phyloP scores from a whole-genome alignment of 2,797 vertebrate species.

The Capromys pilorides region DNA sequence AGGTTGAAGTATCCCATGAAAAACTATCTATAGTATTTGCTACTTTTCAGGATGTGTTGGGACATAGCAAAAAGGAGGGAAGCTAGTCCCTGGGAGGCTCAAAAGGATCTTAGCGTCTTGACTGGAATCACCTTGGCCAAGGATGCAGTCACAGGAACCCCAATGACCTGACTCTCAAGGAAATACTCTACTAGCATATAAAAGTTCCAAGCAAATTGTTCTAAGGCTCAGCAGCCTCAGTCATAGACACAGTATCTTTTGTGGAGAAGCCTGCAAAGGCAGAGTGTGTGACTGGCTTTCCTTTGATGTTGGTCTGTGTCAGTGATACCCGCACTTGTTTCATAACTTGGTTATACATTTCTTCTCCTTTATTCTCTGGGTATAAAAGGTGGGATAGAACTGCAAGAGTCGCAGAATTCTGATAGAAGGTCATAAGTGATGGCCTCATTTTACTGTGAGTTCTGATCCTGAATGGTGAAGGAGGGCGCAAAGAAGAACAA shows the following conservation, averaged over 20 bases:
- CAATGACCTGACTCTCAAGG: not conserved
- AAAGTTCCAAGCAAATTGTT: not conserved
- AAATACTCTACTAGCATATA: not conserved
- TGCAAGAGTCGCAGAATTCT: not conserved
- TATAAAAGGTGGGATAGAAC: not conserved
- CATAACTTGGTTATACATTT: not conserved
- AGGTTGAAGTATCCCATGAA: not conserved
- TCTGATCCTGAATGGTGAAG: not conserved
- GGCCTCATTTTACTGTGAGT: not conserved
- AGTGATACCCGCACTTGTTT: not conserved
- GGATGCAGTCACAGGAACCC: not conserved
- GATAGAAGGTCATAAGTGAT: not conserved
- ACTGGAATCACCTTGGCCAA: not conserved
- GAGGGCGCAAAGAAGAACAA: not conserved
- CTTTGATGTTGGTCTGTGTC: not conserved
- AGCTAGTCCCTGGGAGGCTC: not conserved
- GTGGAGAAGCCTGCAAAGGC: rapidly evolving
- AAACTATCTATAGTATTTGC: not conserved
- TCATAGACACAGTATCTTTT: not conserved
- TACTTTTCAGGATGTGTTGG: not conserved
- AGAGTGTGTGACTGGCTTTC: not conserved
- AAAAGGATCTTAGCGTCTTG: not conserved
- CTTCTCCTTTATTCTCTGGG: not conserved
- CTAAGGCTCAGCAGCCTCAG: not conserved
- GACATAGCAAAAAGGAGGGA: not conserved